These are phyloP conservation scores for Labrus mixtus DNA, from an alignment of 2,113 vertebrate genomes.

Conservation along the genomic window DNA sequence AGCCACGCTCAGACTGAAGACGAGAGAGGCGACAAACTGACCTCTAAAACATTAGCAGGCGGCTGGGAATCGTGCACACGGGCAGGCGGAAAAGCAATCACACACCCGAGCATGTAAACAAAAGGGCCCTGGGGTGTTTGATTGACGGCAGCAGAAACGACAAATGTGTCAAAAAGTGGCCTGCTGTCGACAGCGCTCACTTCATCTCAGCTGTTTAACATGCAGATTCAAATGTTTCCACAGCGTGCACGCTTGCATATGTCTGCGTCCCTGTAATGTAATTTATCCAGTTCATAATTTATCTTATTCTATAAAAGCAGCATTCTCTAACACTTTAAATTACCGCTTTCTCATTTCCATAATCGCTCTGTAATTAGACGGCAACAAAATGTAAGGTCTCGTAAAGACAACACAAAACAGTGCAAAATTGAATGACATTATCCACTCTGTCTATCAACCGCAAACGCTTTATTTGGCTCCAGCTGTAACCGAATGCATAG, in stretches of 20 bases:
- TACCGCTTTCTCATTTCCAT: constrained; percentile 37
- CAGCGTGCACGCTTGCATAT: neutral
- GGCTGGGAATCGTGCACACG: neutral
- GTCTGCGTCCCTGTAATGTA: constrained; percentile 5
- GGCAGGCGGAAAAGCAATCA: neutral
- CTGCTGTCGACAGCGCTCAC: neutral
- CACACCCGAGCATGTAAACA: constrained; percentile 14
- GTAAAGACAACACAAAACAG: constrained; percentile 1
- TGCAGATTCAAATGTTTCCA: constrained; percentile 11
- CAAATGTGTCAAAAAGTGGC: constrained; percentile 14
- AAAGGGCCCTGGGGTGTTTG: constrained; percentile 1
- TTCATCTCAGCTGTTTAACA: constrained; percentile 20
- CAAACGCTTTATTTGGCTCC: constrained; percentile 12
- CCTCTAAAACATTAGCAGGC: constrained; percentile 45
- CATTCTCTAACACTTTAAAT: constrained; percentile 22
- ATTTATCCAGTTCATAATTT: constrained; percentile 38
- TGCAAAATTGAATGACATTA: constrained; percentile 6
- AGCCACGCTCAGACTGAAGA: neutral
- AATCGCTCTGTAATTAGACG: constrained; percentile 56
- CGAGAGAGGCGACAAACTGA: constrained; percentile 22
- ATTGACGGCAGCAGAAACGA: constrained; percentile 31
- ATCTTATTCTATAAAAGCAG: constrained; percentile 46
- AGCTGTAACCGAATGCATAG: constrained; percentile 21
- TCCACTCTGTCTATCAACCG: neutral
- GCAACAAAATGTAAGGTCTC: constrained; percentile 15